Conservation (phyloP, 2,888 invertebrate species). For the Cylloceria caligata region DNA sequence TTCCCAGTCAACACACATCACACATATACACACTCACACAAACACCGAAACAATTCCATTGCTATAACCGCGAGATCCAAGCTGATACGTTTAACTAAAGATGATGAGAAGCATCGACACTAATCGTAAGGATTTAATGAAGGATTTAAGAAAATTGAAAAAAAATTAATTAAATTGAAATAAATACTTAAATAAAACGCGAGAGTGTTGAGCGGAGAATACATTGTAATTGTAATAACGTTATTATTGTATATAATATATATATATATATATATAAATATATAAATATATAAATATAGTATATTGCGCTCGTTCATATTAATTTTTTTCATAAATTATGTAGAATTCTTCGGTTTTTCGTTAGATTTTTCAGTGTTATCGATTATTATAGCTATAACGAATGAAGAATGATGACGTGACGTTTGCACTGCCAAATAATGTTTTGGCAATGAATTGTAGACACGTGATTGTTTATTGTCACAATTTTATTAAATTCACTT, state of each 20-base stretch:
- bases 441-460: constrained; percentile 20
- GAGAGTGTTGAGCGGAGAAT: constrained; percentile 29
- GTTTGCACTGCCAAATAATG: constrained; percentile 38
- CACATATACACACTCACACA: constrained; percentile 25
- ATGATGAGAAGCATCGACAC: constrained; percentile 35
- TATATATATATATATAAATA: constrained; percentile 67
- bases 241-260: constrained; percentile 68
- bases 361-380: constrained; percentile 58
- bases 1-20: constrained; percentile 59
- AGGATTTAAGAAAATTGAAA: constrained; percentile 35
- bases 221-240: constrained; percentile 58
- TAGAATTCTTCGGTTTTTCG: constrained; percentile 27
- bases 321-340: constrained; percentile 70
- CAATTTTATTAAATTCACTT: constrained; percentile 40
- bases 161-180: too few relatives aligned
- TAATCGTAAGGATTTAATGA: constrained; percentile 26
- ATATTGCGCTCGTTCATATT: constrained; percentile 71
- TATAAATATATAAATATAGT: constrained; percentile 58
- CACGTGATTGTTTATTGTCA: constrained; percentile 45
- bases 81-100: constrained; percentile 17
- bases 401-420: not conserved
- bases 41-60: constrained; percentile 25
- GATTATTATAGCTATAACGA: not conserved
- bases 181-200: constrained; percentile 11
- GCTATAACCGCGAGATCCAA: constrained; percentile 10